These are phyloP conservation scores for Glaucidium brasilianum DNA, from an alignment of 2,113 vertebrate species.

Conservation along the genomic window DNA sequence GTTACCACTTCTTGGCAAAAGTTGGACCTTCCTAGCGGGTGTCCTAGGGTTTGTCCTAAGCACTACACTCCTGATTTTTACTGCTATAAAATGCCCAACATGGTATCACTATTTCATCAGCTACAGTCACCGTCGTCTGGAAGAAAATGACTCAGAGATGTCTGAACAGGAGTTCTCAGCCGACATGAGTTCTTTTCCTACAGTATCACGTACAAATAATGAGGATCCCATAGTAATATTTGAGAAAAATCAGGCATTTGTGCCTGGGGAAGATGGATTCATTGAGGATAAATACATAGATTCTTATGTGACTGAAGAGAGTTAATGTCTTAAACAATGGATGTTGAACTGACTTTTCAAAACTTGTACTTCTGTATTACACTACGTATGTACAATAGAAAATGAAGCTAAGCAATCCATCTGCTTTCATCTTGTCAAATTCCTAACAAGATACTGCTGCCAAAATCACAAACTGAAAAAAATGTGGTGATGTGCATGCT, in stretches of 20 bases:
- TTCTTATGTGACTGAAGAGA: constrained; percentile 45
- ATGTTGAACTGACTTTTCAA: background rate
- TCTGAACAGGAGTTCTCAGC: constrained; percentile 67
- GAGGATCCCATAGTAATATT: constrained; percentile 60
- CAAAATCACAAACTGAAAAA: background rate
- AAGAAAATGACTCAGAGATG: constrained; percentile 71
- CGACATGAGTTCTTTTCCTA: constrained; percentile 60
- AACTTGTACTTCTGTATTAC: background rate
- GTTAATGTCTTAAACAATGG: background rate
- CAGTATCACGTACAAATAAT: constrained; percentile 10
- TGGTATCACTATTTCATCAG: constrained; percentile 84
- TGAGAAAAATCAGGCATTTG: constrained; percentile 65
- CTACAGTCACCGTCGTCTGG: constrained; percentile 82
- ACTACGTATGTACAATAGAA: background rate
- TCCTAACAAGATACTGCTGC: background rate
- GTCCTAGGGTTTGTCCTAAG: constrained; percentile 74
- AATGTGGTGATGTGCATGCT: background rate
- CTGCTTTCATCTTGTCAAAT: background rate
- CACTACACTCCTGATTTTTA: constrained; percentile 78
- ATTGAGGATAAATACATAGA: constrained; percentile 91
- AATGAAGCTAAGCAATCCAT: background rate
- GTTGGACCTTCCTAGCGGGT: constrained; percentile 83
- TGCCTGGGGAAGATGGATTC: constrained; percentile 81
- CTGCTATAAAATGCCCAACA: constrained; percentile 81
- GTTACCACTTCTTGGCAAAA: constrained; percentile 72